Percentiles rank a stretch among this genome's conserved stretches.
Conservation (phyloP, 1,140 invertebrate species). For the Atopsyche davidsoni region DNA sequence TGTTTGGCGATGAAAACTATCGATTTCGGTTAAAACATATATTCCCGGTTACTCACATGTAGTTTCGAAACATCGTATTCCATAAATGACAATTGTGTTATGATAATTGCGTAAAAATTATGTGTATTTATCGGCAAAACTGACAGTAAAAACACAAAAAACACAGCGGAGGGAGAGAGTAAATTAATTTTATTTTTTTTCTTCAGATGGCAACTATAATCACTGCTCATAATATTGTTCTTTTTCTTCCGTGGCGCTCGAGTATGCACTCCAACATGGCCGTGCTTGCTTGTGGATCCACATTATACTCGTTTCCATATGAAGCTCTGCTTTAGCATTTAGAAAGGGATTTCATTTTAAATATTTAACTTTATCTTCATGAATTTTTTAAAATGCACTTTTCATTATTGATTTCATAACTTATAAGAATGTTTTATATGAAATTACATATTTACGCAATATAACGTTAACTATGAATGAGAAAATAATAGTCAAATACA, state of each 20-base stretch:
- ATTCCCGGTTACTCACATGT: constrained; percentile 16
- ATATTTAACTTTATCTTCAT: too few species aligned
- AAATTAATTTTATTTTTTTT: constrained; percentile 25
- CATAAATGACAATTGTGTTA: constrained; percentile 15
- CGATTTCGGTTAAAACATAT: constrained; percentile 23
- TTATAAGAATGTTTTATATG: too few species aligned
- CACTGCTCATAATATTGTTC: constrained; percentile 22
- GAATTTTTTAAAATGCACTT: too few species aligned
- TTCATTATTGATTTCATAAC: too few species aligned
- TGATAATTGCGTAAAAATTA: constrained; percentile 12
- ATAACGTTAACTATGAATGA: too few species aligned
- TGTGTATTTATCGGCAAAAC: constrained; percentile 23
- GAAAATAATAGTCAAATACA: too few species aligned
- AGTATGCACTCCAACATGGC: too few species aligned
- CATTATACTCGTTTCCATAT: too few species aligned
- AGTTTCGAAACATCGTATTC: constrained; percentile 15
- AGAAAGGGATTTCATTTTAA: too few species aligned
- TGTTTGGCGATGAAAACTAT: constrained; percentile 25
- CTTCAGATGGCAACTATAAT: constrained; percentile 26
- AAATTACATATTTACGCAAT: too few species aligned
- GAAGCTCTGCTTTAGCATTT: too few species aligned
- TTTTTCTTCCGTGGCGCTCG: constrained; percentile 11
- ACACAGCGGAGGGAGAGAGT: constrained; percentile 19
- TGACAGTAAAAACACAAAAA: constrained; percentile 26
- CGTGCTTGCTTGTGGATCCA: too few species aligned